Evolutionary conservation across 2,113 vertebrate genomes (phyloP).

Genomic region (Oncorhynchus kisutch): DNA sequence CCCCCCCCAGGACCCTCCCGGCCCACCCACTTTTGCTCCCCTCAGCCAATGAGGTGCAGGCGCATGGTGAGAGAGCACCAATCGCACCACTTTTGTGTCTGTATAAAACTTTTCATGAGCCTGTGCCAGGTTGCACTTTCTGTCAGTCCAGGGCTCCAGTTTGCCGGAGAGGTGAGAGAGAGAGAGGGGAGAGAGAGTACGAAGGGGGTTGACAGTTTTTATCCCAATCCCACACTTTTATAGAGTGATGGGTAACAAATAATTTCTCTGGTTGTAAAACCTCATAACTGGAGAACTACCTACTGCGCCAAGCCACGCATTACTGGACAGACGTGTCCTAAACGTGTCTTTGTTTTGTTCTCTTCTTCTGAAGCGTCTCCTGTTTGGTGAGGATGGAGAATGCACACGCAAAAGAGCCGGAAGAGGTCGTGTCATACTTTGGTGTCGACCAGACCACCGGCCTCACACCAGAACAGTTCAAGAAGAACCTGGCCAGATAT

Average conservation of each 20-base stretch:
- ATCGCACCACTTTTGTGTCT: constrained; percentile 63
- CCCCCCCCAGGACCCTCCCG: constrained; percentile 46
- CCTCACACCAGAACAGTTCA: constrained; percentile 83
- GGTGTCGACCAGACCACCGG: constrained; percentile 82
- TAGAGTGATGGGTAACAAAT: constrained; percentile 68
- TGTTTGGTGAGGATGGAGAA: constrained; percentile 82
- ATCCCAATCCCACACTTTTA: constrained; percentile 65
- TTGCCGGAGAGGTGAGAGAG: constrained; percentile 57
- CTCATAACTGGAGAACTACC: neutral
- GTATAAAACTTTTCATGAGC: constrained; percentile 77
- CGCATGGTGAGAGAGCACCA: constrained; percentile 53
- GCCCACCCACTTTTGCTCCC: constrained; percentile 58
- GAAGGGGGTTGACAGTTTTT: constrained; percentile 59
- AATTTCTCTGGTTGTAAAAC: constrained; percentile 16
- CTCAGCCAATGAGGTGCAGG: constrained; percentile 66
- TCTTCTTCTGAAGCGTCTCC: constrained; percentile 65
- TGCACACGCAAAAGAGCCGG: constrained; percentile 77
- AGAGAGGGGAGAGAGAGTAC: constrained; percentile 56
- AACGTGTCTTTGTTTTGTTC: constrained; percentile 24
- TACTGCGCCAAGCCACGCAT: constrained; percentile 8
- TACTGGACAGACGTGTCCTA: constrained; percentile 34
- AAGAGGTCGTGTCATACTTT: constrained; percentile 83
- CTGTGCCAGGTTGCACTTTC: constrained; percentile 76
- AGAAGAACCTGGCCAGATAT: constrained; percentile 82
- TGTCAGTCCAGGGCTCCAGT: constrained; percentile 67